Percentiles rank a stretch among this genome's conserved stretches.
Evolutionary conservation across 2,888 invertebrate genomes (phyloP).

Genomic region (Agrilus biguttatus): DNA sequence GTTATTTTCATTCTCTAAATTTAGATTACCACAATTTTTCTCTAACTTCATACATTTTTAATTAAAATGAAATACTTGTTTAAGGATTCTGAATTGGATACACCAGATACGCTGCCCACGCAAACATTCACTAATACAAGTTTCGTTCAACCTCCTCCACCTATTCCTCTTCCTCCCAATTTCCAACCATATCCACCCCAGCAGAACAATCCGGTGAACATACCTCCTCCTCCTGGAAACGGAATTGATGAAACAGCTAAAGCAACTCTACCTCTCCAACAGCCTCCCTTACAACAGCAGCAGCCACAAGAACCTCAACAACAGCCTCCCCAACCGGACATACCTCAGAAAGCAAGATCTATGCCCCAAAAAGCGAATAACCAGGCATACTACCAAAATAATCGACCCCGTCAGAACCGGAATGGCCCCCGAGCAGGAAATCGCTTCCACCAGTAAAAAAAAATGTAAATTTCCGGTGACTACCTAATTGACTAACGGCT

Average conservation of each 20-base stretch:
- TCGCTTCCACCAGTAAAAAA: slow-evolving; percentile 7
- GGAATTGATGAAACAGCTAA: slow-evolving; percentile 4
- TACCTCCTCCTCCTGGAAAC: slow-evolving; percentile 18
- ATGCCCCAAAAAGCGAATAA: slow-evolving; percentile 15
- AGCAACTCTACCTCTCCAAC: slow-evolving; percentile 15
- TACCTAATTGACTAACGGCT: too few species aligned
- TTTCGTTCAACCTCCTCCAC: slow-evolving; percentile 44
- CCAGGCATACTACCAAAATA: slow-evolving; percentile 26
- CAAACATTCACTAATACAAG: slow-evolving; percentile 80
- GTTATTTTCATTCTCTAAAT: too few species aligned
- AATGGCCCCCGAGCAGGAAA: slow-evolving; percentile 18
- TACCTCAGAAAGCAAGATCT: slow-evolving; percentile 14
- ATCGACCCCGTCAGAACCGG: slow-evolving; percentile 21
- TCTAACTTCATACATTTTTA: background rate
- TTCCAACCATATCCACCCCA: slow-evolving; percentile 26
- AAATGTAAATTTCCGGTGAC: background rate
- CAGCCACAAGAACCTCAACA: slow-evolving; percentile 18
- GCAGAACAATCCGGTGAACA: slow-evolving; percentile 16
- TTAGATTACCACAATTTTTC: background rate
- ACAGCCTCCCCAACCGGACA: slow-evolving; percentile 12
- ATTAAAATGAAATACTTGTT: slow-evolving; percentile 7
- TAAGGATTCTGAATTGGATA: slow-evolving; percentile 67
- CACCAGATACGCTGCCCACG: slow-evolving; percentile 57
- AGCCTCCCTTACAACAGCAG: slow-evolving; percentile 21
- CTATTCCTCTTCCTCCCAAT: slow-evolving; percentile 40